Percentiles rank a stretch among this genome's conserved stretches.
Evolutionary conservation across 2,113 vertebrate species (phyloP).

Genomic region (Dasyornis broadbenti): DNA sequence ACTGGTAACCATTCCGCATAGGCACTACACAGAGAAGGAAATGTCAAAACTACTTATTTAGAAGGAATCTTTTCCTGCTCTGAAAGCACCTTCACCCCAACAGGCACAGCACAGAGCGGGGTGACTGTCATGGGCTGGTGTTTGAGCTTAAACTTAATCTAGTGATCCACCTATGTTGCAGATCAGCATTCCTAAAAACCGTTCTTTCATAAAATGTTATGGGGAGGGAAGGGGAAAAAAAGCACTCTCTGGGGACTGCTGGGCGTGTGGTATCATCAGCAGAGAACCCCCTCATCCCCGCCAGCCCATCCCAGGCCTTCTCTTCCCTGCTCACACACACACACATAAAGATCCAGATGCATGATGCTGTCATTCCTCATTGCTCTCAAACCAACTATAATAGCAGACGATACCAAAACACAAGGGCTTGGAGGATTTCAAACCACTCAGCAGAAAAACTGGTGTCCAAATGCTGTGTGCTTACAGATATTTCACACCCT

Average conservation of each 20-base stretch:
- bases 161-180: rapidly evolving
- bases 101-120: background rate
- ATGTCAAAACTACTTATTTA: background rate
- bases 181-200: background rate
- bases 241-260: background rate
- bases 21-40: background rate
- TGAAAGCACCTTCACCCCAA: background rate
- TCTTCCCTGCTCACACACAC: background rate
- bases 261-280: background rate
- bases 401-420: background rate
- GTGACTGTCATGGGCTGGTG: background rate
- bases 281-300: background rate
- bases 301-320: background rate
- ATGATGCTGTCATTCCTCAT: background rate
- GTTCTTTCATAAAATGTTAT: background rate
- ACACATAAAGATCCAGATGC: background rate
- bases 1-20: background rate
- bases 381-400: background rate
- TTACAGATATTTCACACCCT: background rate
- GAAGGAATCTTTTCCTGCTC: background rate
- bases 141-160: background rate
- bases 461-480: background rate
- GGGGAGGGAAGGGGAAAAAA: background rate
- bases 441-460: background rate
- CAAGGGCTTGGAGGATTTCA: background rate